Base-by-base conservation (phyloP, 64 coral and sea anemone species). In the Pocillopora damicornis region DNA sequence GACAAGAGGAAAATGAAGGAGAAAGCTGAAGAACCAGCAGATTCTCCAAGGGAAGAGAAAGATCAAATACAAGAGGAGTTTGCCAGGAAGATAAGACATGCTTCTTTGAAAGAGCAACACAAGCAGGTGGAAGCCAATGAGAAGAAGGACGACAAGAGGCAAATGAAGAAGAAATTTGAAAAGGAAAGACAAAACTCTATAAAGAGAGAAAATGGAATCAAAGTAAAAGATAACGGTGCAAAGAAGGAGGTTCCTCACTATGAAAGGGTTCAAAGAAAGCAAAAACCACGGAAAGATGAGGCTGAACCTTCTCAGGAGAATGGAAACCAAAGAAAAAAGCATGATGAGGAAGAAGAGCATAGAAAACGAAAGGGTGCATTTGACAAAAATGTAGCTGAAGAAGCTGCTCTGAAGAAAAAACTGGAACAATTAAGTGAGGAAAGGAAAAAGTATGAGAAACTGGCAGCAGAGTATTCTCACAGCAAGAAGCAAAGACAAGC, bases 381-480 rank as follows among this genome's bases (percentile, higher is more conserved):
- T 71, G 67, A 71, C 22, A 20, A 23, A 85, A 85, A 4, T 20
- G 8, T 81, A 14, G 64, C 67, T 30, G 37, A 51, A 66, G 65
- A 85, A 42, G 81, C 63, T 58, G 79, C 26, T 5, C 25, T 81
- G 25, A 62, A 81, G 36, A 85, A 22, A 73, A 68, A 67, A 20
- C 37, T 83, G 35, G 15, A 72, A 38, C 11, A 60, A 34, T 60
- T 81, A 14, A 59, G 0, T 4, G 81, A 73, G 18, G 81, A 85
- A 22, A 66, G 81, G 25, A 30, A 9, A 9, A 85, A n/a, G 11
- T 72, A 57, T 68, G 81, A 85, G 45, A 23, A 85, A 58, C 22
- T 58, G 81, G 38, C 63, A 2, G 37, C 56, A 58, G 81, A 73
- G 20, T 85, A 85, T 45, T 10, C 11, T 20, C 11, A 22, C 5